A percentile compares a stretch with the other conserved stretches of the same genome.
phyloP scores from a whole-genome alignment of 2,113 vertebrate genomes.

The Megaleporinus macrocephalus region DNA sequence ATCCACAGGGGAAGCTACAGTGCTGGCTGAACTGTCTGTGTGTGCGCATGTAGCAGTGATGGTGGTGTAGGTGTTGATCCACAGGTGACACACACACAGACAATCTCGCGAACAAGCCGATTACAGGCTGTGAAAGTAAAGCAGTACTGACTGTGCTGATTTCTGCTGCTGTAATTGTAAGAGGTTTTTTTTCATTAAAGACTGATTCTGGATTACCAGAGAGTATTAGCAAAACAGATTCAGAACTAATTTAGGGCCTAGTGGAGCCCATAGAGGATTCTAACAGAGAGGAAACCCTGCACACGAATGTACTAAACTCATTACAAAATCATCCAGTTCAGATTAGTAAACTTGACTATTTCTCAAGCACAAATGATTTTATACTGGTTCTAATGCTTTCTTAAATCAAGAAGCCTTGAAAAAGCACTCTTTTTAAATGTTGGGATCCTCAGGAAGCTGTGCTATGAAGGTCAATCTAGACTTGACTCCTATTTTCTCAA shows the following conservation, averaged over 20 bases:
- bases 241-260: not conserved
- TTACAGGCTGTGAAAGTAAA: not conserved
- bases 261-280: not conserved
- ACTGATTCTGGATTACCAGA: not conserved
- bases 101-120: not conserved
- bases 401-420: too few species aligned
- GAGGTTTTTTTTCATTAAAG: not conserved
- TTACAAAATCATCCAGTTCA: not conserved
- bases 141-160: not conserved
- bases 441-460: too few species aligned
- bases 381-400: too few species aligned
- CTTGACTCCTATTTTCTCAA: not conserved
- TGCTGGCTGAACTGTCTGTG: not conserved
- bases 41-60: conserved; percentile 17
- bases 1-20: not conserved
- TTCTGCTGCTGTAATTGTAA: not conserved
- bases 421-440: too few species aligned
- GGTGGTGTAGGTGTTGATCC: conserved; percentile 41
- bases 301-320: too few species aligned
- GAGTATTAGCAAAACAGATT: not conserved
- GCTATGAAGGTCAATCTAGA: not conserved
- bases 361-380: too few species aligned
- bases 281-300: too few species aligned
- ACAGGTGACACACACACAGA: not conserved
- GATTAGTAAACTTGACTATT: too few species aligned